Percentiles rank a stretch among this genome's conserved stretches.
phyloP scores from a whole-genome alignment of 2,797 vertebrate genomes.

The Dermochelys coriacea region DNA sequence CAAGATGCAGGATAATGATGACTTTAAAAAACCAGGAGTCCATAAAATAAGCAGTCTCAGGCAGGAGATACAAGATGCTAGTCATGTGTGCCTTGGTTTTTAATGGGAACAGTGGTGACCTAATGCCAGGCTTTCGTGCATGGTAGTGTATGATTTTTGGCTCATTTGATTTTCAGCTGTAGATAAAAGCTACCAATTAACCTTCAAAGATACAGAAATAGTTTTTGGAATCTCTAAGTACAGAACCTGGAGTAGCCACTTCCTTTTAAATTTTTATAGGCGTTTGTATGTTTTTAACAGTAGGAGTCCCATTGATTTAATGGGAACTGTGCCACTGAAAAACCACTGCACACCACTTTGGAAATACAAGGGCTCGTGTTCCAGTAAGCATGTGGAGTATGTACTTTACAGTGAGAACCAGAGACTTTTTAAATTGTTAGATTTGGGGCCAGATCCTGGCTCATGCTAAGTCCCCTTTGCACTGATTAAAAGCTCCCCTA shows the following conservation, averaged over 20 bases:
- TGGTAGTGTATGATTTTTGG: not conserved
- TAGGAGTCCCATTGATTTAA: conserved; percentile 16
- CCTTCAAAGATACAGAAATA: not conserved
- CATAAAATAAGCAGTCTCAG: not conserved
- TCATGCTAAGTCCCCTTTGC: not conserved
- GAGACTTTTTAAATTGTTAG: conserved; percentile 1
- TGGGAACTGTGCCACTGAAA: conserved; percentile 12
- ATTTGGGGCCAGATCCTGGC: conserved; percentile 17
- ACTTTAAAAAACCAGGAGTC: accelerated
- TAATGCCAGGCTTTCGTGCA: not conserved
- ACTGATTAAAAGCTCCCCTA: conserved; percentile 9
- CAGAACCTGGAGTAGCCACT: not conserved
- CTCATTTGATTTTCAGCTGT: not conserved
- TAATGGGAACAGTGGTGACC: not conserved
- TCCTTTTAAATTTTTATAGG: not conserved
- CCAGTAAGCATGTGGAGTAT: conserved; percentile 13
- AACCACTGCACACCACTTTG: not conserved
- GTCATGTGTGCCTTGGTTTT: not conserved
- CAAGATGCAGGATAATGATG: conserved; percentile 12
- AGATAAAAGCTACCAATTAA: not conserved
- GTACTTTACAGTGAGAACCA: not conserved
- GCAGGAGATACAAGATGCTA: not conserved
- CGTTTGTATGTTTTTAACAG: not conserved
- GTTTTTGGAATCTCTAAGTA: not conserved
- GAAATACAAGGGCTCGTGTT: conserved; percentile 9